phyloP scores from a whole-genome alignment of 2,797 vertebrate species.

The Thalassophryne amazonica region DNA sequence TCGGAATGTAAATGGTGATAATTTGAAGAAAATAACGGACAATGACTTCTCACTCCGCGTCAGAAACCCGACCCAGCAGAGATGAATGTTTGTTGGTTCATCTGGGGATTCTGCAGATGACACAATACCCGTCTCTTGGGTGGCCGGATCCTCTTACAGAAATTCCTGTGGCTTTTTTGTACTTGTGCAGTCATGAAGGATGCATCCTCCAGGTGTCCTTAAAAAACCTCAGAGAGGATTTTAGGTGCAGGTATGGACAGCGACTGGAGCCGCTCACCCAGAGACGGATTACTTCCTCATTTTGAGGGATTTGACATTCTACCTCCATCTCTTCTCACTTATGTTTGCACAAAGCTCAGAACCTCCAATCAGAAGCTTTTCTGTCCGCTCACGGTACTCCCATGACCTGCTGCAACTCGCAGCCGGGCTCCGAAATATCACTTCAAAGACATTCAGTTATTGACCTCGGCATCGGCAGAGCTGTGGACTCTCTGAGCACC shows the following conservation, averaged over 20 bases:
- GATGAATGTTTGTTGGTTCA: conserved; percentile 26
- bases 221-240: conserved; percentile 43
- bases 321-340: conserved; percentile 23
- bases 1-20: conserved; percentile 28
- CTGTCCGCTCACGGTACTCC: conserved; percentile 27
- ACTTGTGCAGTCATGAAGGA: conserved; percentile 29
- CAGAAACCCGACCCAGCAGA: conserved; percentile 36
- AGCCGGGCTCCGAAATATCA: background rate
- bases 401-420: conserved; percentile 17
- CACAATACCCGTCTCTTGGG: conserved; percentile 52
- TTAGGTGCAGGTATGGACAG: conserved; percentile 25
- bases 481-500: too few relatives aligned
- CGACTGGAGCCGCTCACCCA: conserved; percentile 24
- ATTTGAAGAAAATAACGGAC: conserved; percentile 38
- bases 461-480: too few relatives aligned
- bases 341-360: conserved; percentile 37
- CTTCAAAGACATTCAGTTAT: too few relatives aligned
- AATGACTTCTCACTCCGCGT: conserved; percentile 23
- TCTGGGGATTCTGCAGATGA: conserved; percentile 26
- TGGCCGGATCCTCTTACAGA: conserved; percentile 36
- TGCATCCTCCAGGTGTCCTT: conserved; percentile 25
- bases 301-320: conserved; percentile 47
- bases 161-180: conserved; percentile 14
- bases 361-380: conserved; percentile 10
- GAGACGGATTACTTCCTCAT: conserved; percentile 47